A percentile compares a stretch with the other conserved stretches of the same genome.
Conservation (phyloP, 2,797 vertebrate genomes). For the Pangasius sanitwongsei region DNA sequence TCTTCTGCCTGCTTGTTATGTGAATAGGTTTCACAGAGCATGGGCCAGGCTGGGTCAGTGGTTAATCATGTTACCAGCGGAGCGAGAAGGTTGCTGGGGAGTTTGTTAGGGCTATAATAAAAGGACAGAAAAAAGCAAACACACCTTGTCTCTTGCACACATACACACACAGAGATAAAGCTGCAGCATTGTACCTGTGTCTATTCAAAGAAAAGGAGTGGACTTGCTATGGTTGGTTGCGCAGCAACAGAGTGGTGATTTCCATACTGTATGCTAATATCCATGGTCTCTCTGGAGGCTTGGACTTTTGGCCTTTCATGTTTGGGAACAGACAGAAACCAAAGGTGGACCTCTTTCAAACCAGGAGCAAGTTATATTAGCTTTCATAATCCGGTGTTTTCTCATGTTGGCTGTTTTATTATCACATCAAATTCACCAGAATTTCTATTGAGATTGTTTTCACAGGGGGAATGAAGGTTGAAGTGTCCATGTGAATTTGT, state of each 20-base stretch:
- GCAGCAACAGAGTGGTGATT: conserved; percentile 59
- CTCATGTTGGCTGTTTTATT: not conserved
- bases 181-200: conserved; percentile 42
- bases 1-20: conserved; percentile 15
- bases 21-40: conserved; percentile 34
- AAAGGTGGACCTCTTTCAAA: conserved; percentile 33
- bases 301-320: conserved; percentile 56
- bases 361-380: conserved; percentile 32
- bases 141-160: conserved; percentile 35
- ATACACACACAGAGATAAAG: conserved; percentile 45
- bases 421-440: not conserved
- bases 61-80: conserved; percentile 42
- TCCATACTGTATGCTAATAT: conserved; percentile 64
- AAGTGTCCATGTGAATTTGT: not conserved
- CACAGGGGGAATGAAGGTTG: not conserved
- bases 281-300: conserved; percentile 44
- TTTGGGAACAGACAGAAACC: conserved; percentile 52
- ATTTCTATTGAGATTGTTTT: not conserved
- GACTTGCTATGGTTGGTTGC: conserved; percentile 53
- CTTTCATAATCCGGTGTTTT: conserved; percentile 12
- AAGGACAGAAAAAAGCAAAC: conserved; percentile 47
- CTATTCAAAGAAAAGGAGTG: conserved; percentile 54
- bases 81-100: conserved; percentile 36
- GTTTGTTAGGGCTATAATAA: conserved; percentile 42
- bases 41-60: conserved; percentile 11